Percentiles rank a stretch among this genome's conserved stretches.
Conservation (phyloP, 2,113 vertebrate species). For the Tympanuchus pallidicinctus region DNA sequence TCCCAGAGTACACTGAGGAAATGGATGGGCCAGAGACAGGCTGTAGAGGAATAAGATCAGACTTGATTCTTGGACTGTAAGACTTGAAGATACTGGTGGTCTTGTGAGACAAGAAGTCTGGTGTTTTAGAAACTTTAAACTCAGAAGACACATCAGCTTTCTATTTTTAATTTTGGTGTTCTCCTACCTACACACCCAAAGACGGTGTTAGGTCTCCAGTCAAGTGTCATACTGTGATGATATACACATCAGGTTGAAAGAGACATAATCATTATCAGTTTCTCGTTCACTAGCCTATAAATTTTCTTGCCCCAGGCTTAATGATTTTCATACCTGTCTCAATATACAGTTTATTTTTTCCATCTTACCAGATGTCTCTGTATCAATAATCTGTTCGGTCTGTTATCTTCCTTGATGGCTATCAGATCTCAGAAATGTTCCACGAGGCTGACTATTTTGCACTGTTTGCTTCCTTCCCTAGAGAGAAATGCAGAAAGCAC, state of each 20-base stretch:
- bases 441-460: neutral
- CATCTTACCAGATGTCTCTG: neutral
- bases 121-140: neutral
- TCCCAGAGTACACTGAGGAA: neutral
- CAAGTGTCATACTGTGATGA: neutral
- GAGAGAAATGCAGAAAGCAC: neutral
- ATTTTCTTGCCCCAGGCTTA: neutral
- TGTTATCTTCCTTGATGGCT: neutral
- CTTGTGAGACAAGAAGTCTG: neutral
- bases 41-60: neutral
- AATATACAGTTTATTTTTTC: neutral
- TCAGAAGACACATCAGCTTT: neutral
- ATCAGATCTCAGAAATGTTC: neutral
- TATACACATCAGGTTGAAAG: neutral
- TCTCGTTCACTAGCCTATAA: neutral
- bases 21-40: neutral
- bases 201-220: neutral
- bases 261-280: neutral
- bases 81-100: neutral
- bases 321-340: neutral
- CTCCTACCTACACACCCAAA: neutral
- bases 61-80: neutral
- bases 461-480: neutral
- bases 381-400: neutral
- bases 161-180: neutral